A percentile compares a stretch with the other conserved stretches of the same genome.
Evolutionary conservation across 1,140 invertebrate species (phyloP).

Genomic region (Coelopa frigida): DNA sequence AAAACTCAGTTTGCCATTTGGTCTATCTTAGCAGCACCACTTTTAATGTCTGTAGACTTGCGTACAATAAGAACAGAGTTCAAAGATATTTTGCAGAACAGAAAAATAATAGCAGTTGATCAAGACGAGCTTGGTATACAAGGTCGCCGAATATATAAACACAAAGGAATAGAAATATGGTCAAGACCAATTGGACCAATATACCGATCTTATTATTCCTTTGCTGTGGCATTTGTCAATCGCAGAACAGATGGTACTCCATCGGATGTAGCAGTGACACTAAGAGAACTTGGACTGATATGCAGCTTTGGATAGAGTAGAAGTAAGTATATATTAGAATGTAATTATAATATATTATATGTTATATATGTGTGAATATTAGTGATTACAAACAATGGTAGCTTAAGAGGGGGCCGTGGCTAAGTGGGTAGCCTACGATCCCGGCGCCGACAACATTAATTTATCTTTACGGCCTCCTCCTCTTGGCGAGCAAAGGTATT

Average conservation of each 20-base stretch:
- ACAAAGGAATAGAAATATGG: constrained; percentile 89
- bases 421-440: too few relatives aligned
- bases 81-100: constrained; percentile 88
- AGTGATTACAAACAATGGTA: too few relatives aligned
- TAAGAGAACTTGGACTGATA: constrained; percentile 73
- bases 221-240: constrained; percentile 81
- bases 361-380: too few relatives aligned
- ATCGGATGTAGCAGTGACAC: constrained; percentile 76
- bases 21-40: constrained; percentile 91
- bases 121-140: constrained; percentile 77
- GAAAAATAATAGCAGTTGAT: constrained; percentile 89
- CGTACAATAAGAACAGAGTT: constrained; percentile 81
- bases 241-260: constrained; percentile 83
- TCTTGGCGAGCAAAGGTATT: too few relatives aligned
- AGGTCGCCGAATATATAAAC: constrained; percentile 55
- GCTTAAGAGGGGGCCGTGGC: too few relatives aligned
- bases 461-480: too few relatives aligned
- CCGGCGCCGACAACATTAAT: too few relatives aligned
- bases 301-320: constrained; percentile 75
- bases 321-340: constrained; percentile 52
- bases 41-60: constrained; percentile 95
- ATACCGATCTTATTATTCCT: constrained; percentile 74
- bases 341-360: neutral
- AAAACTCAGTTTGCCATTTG: constrained; percentile 97
- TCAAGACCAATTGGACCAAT: constrained; percentile 76